phyloP scores from a whole-genome alignment of 2,888 invertebrate genomes.

The Trissonchulus latispiculum region DNA sequence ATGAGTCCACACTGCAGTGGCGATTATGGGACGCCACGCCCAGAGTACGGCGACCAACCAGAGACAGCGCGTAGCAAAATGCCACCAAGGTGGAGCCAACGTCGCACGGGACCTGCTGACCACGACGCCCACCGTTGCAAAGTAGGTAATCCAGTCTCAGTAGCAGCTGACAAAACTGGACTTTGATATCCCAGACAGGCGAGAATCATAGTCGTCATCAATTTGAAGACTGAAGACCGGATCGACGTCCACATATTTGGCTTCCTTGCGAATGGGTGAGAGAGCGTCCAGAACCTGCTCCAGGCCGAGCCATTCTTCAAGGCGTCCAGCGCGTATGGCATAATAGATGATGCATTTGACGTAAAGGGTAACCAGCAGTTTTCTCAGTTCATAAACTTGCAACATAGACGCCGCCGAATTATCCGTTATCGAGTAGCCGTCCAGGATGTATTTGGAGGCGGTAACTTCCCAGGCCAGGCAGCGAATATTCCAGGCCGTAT shows the following conservation, averaged over 20 bases:
- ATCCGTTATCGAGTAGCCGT: constrained; percentile 94
- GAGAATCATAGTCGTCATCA: constrained; percentile 89
- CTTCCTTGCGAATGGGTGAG: not conserved
- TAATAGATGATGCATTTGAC: constrained; percentile 98
- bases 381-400: constrained; percentile 84
- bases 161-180: constrained; percentile 78
- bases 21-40: constrained; percentile 60
- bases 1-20: constrained; percentile 68
- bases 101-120: not conserved
- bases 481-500: constrained; percentile 91
- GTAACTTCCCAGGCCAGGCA: constrained; percentile 96
- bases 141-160: constrained; percentile 82
- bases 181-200: constrained; percentile 78
- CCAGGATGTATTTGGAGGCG: constrained; percentile 88
- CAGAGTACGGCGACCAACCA: constrained; percentile 78
- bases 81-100: constrained; percentile 62
- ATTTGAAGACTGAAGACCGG: constrained; percentile 9
- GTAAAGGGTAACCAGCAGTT: constrained; percentile 90
- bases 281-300: not conserved
- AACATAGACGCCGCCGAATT: constrained; percentile 14
- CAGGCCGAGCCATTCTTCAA: constrained; percentile 71
- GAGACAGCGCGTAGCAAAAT: constrained; percentile 78
- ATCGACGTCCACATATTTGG: constrained; percentile 17
- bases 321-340: constrained; percentile 70
- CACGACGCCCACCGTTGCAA: not conserved